A percentile compares a stretch with the other conserved stretches of the same genome.
Conservation (phyloP, 2,113 vertebrate species). For the Vidua chalybeata region DNA sequence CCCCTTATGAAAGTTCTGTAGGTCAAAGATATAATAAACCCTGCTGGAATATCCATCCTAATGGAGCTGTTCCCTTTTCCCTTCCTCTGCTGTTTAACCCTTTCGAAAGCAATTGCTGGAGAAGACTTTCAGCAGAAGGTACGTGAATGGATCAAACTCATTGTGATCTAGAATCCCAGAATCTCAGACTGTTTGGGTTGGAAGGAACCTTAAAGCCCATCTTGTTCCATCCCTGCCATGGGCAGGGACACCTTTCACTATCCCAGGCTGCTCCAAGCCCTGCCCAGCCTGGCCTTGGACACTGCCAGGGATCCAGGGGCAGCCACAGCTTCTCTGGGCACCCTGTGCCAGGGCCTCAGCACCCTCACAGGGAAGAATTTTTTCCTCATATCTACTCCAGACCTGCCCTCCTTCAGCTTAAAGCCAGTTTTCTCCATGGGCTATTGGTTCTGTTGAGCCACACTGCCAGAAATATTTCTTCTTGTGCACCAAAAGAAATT, state of each 20-base stretch:
- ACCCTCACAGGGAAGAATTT: neutral
- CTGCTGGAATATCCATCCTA: neutral
- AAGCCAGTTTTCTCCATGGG: neutral
- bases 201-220: neutral
- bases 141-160: neutral
- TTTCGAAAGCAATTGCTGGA: neutral
- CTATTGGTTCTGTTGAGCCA: neutral
- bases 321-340: neutral
- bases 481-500: neutral
- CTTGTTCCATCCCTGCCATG: accelerated
- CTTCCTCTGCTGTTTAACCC: neutral
- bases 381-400: neutral
- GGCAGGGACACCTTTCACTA: neutral
- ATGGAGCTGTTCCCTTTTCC: neutral
- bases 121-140: neutral
- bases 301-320: neutral
- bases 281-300: accelerated
- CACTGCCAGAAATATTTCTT: neutral
- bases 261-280: neutral
- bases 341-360: neutral
- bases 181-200: neutral
- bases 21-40: neutral
- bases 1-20: neutral
- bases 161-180: accelerated
- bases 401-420: neutral